A percentile compares a stretch with the other conserved stretches of the same genome.
Conservation (phyloP, 2,113 vertebrate genomes). For the Myiopsitta monachus region DNA sequence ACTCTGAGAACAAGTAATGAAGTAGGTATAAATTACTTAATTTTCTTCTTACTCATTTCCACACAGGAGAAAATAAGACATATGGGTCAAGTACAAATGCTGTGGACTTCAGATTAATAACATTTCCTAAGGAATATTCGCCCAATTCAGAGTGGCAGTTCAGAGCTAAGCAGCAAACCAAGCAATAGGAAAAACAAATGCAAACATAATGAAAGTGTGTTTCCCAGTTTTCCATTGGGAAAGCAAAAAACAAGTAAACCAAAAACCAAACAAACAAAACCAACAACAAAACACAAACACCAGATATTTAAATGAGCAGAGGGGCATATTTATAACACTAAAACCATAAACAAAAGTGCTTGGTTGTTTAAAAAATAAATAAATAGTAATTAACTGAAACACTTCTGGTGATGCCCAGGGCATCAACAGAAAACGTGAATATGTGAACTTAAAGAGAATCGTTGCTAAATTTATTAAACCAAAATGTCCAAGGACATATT, state of each 20-base stretch:
- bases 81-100: not conserved
- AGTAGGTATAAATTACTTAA: not conserved
- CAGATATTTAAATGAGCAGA: not conserved
- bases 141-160: not conserved
- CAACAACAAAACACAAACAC: not conserved
- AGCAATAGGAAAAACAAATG: not conserved
- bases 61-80: not conserved
- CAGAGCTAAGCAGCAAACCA: not conserved
- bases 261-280: not conserved
- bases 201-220: not conserved
- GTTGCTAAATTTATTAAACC: not conserved
- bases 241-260: not conserved
- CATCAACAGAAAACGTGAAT: not conserved
- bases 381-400: not conserved
- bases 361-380: not conserved
- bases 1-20: not conserved
- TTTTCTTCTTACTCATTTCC: not conserved
- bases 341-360: not conserved
- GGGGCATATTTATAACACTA: not conserved
- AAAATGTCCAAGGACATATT: not conserved
- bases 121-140: not conserved
- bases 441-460: not conserved
- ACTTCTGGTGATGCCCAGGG: not conserved
- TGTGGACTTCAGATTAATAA: not conserved
- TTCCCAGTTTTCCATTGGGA: fast-evolving